Evolutionary conservation across 2,113 vertebrate genomes (phyloP), one percentile per base, ranked within the genome.

Genomic region (Urocolius indicus): DNA sequence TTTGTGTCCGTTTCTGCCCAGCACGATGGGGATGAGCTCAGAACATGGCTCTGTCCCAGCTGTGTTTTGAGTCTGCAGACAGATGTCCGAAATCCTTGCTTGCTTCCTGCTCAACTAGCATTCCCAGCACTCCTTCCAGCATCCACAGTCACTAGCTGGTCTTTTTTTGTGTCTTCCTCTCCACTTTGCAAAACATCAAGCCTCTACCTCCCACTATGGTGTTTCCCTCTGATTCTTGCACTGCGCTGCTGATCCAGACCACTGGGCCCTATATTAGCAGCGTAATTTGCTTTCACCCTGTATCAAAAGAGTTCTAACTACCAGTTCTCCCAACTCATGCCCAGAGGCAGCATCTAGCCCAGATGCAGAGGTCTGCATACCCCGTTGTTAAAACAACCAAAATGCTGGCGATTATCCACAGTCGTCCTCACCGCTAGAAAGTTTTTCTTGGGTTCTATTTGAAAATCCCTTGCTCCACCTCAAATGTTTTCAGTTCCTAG

Each of bases 351-450:
- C n/a, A 86, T 74, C 65, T 82, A 88, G 54, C 59, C 46, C 63
- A 67, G 38, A 88, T 41, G 57, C 65, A 91, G 80, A 89, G 61
- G 48, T 38, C 84, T 93, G 76, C 84, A 89, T 89, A 71, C 80
- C 76, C 89, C 94, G 68, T 90, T 90, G 65, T 97, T 96, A 84
- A 93, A 94, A 75, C 52, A 86, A 45, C 57, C 86, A 14, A 74
- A 95, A 48, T 19, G 18, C 68, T 94, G 89, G 83, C 36, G 0
- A 34, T 86, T 80, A 90, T 90, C 86, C 93, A 84, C 0, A 0
- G n/a, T 84, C 1, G 1, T 81, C 94, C 86, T 95, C 65, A 65
- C 73, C 9, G 1, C 83, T 84, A 59, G 27, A 72, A 92, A 92
- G 92, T 63, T 81, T 94, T 94, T 93, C 73, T 90, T 71, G 58